These are phyloP conservation scores for Helleia helle DNA, from an alignment of 2,888 invertebrate genomes.

Conservation along the genomic window DNA sequence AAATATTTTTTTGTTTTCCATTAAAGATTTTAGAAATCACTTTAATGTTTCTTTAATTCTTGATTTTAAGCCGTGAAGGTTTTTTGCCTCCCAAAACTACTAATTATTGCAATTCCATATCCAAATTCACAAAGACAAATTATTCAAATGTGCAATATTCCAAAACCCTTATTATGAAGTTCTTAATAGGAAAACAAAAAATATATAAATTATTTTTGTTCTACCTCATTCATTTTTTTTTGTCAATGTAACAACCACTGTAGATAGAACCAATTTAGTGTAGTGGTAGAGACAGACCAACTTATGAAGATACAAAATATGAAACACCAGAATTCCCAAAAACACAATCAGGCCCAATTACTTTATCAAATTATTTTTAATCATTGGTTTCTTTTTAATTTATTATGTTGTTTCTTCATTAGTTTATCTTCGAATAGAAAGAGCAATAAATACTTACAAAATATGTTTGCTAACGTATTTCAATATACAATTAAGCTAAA, in stretches of 20 bases:
- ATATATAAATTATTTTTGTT: conserved; percentile 21
- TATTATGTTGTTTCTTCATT: conserved; percentile 25
- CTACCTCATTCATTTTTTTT: conserved; percentile 6
- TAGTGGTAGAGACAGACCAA: conserved; percentile 29
- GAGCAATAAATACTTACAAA: conserved; percentile 11
- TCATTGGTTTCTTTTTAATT: conserved; percentile 9
- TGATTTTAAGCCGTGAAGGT: too few relatives aligned
- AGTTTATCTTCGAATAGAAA: conserved; percentile 15
- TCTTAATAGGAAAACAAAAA: conserved; percentile 28
- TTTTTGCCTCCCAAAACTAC: too few relatives aligned
- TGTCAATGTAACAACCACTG: conserved; percentile 51
- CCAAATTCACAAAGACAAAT: not conserved
- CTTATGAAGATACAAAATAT: conserved; percentile 33
- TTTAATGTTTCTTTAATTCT: too few relatives aligned
- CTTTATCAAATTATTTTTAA: conserved; percentile 3
- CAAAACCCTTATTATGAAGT: conserved; percentile 30
- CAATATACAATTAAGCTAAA: conserved; percentile 4
- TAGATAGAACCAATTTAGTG: conserved; percentile 42
- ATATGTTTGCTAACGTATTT: conserved; percentile 21
- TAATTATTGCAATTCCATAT: not conserved
- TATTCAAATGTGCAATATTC: not conserved
- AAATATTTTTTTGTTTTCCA: conserved; percentile 5
- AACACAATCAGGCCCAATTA: conserved; percentile 8
- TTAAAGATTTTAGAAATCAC: too few relatives aligned
- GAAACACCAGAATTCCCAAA: conserved; percentile 15